These are phyloP conservation scores for Alaudala cheleensis DNA, from an alignment of 2,113 vertebrate genomes.

Conservation along the genomic window DNA sequence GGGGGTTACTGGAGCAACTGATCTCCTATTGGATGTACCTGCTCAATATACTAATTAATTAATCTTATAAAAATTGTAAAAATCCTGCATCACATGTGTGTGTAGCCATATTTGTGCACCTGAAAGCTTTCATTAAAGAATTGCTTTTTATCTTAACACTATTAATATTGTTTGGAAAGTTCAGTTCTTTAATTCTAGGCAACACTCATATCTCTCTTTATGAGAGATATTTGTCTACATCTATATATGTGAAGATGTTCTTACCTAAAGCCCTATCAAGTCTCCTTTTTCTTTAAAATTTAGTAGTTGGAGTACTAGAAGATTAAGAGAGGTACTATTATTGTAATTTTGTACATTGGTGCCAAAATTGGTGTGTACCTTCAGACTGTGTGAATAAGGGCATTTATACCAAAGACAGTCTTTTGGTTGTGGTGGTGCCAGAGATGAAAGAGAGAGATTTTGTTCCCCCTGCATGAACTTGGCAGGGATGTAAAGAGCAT, in stretches of 20 bases:
- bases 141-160: not conserved
- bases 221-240: not conserved
- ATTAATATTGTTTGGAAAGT: not conserved
- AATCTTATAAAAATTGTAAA: not conserved
- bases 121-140: not conserved
- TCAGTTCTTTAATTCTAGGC: not conserved
- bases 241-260: not conserved
- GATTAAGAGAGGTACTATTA: not conserved
- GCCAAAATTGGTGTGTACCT: not conserved
- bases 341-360: accelerated
- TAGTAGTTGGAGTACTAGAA: not conserved
- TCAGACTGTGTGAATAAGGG: not conserved
- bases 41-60: not conserved
- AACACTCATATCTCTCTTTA: not conserved
- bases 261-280: not conserved
- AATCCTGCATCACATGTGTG: not conserved
- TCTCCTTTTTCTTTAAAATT: not conserved
- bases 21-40: not conserved
- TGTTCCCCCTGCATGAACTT: not conserved
- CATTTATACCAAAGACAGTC: not conserved
- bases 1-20: not conserved
- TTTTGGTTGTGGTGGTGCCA: not conserved
- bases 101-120: not conserved
- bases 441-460: not conserved
- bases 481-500: not conserved